A percentile compares a stretch with the other conserved stretches of the same genome.
Evolutionary conservation across 2,113 vertebrate species (phyloP).

Genomic region (Psophia crepitans): DNA sequence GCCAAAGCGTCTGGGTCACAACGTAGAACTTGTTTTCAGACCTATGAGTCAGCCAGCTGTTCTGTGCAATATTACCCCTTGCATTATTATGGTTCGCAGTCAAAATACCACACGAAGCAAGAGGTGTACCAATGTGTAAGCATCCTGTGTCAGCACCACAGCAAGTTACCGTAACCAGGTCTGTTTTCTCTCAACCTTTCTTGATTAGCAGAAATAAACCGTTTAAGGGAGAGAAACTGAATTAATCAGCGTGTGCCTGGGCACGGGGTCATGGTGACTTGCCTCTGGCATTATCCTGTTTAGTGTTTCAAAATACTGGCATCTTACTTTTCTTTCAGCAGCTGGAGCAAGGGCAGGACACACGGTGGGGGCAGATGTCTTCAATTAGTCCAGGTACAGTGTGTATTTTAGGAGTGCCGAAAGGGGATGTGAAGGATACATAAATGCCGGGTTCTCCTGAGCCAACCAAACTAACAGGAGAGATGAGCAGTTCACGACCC

Average conservation of each 20-base stretch:
- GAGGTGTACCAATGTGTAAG: neutral
- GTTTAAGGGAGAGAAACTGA: neutral
- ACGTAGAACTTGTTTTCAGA: neutral
- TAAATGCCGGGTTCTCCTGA: neutral
- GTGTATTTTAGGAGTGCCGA: neutral
- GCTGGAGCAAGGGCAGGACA: neutral
- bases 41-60: neutral
- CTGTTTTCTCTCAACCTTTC: neutral
- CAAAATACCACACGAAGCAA: neutral
- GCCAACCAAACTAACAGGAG: neutral
- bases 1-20: neutral
- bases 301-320: neutral
- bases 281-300: neutral
- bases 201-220: neutral
- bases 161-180: neutral
- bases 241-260: neutral
- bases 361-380: accelerated
- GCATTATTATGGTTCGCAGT: neutral
- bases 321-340: neutral
- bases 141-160: neutral
- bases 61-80: neutral
- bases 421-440: neutral
- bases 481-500: neutral
- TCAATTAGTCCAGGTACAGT: neutral
- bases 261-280: neutral